Base-by-base conservation (phyloP, 2,888 invertebrate species). In the Eledona agricola region DNA sequence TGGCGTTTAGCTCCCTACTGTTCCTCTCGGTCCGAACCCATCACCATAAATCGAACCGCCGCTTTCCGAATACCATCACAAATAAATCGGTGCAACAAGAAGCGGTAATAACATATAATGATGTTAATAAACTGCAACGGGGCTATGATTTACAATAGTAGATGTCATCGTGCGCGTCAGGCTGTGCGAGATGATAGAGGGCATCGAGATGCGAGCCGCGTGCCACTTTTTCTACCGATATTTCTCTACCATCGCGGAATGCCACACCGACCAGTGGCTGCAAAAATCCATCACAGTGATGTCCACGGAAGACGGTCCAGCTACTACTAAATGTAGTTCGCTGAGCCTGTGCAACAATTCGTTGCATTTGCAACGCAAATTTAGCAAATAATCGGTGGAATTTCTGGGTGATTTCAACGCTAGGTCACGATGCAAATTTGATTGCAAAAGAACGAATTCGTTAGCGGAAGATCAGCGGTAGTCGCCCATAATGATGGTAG, bases 61-160 rank as follows among this genome's bases (percentile, higher is more conserved):
- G 12, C 28, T 42, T 19, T 28, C 29, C 26, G 20, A 29, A 42
- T 26, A 28, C 17, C 37, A 37, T 23, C 9, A 37, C 23, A 31
- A 43, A 43, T 43, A 43, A 43, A 43, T 43, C 43, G 15, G 32
- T 12, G 7, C 10, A 9, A 23, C 31, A 43, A 57, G 45, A 55
- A 51, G 22, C 22, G 7, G 46, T 57, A 57, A 59, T 57, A 53
- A 51, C 53, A 53, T 52, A 59, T 55, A 59, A 58, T 53, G 58
- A 59, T 55, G 55, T 59, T 55, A 47, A 59, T 59, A 59, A 59
- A 50, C 57, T 53, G 43, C 56, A 40, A 55, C 50, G 43, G 34
- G 38, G 16, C 52, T 55, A 61, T 59, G 61, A 61, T 61, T 61
- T 61, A 61, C 61, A 59, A 59, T 59, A 51, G 49, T 61, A 50